A percentile compares a stretch with the other conserved stretches of the same genome.
Evolutionary conservation across 92 coral and sea anemone species (phyloP).

Genomic region (Desmophyllum pertusum): DNA sequence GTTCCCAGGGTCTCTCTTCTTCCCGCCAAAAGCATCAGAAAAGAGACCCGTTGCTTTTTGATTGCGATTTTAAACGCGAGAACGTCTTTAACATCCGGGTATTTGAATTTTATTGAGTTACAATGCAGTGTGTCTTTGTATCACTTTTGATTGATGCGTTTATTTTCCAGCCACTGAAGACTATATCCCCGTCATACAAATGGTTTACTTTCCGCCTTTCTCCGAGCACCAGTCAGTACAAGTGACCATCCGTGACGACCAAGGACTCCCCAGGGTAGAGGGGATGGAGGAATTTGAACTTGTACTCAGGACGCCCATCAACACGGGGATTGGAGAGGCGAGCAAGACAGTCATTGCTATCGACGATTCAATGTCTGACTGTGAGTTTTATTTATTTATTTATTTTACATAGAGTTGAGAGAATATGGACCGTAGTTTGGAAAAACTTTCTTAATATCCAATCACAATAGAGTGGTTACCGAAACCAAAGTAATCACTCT

Average conservation of each 20-base stretch:
- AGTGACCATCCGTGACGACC: conserved; percentile 87
- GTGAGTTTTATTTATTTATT: conserved; percentile 61
- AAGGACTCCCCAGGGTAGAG: conserved; percentile 89
- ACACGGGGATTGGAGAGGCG: conserved; percentile 69
- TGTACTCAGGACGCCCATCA: conserved; percentile 84
- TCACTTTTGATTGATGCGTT: neutral
- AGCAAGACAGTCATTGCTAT: conserved; percentile 68
- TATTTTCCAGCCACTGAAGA: conserved; percentile 78
- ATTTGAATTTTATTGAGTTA: neutral
- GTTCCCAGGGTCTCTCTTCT: too few relatives aligned
- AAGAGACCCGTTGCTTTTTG: too few relatives aligned
- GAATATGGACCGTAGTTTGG: neutral
- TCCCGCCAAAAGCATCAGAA: too few relatives aligned
- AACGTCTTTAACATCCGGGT: too few relatives aligned
- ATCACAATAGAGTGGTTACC: too few relatives aligned
- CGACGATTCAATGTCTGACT: conserved; percentile 80
- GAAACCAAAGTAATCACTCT: too few relatives aligned
- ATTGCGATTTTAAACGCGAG: too few relatives aligned
- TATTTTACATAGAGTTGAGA: neutral
- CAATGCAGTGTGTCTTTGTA: neutral
- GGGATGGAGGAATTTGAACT: conserved; percentile 85
- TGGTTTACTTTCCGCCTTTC: conserved; percentile 81
- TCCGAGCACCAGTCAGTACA: conserved; percentile 66
- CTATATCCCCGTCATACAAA: conserved; percentile 83
- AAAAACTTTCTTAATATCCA: too few relatives aligned